Conservation (phyloP, 1,140 invertebrate species). For the Phenacoccus solenopsis region DNA sequence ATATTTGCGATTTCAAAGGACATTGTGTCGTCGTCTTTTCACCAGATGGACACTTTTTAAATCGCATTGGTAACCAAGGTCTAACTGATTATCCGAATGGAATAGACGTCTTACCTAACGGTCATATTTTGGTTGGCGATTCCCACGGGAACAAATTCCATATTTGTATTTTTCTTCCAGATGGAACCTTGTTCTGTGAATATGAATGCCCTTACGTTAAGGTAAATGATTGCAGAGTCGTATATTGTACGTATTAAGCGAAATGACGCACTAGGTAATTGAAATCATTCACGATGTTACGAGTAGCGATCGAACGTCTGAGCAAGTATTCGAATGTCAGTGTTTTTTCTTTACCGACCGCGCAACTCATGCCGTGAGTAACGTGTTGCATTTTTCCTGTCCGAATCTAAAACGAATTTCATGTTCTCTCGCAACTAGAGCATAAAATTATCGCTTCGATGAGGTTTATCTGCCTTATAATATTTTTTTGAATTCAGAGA, state of each 20-base stretch:
- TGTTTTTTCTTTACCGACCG: too few species aligned
- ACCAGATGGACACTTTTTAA: constrained; percentile 77
- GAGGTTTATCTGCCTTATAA: too few species aligned
- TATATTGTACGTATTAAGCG: too few species aligned
- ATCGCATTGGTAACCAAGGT: constrained; percentile 86
- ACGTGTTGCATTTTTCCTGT: too few species aligned
- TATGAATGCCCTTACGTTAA: constrained; percentile 95
- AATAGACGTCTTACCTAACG: constrained; percentile 91
- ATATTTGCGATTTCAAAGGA: constrained; percentile 95
- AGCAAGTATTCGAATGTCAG: too few species aligned
- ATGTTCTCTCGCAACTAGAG: too few species aligned
- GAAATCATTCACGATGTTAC: neutral
- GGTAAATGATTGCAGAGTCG: constrained; percentile 47
- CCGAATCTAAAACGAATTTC: too few species aligned
- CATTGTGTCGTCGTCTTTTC: constrained; percentile 93
- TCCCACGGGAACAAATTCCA: constrained; percentile 96
- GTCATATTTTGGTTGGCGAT: constrained; percentile 90
- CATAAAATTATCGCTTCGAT: too few species aligned
- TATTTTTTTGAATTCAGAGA: too few species aligned
- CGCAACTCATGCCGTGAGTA: too few species aligned
- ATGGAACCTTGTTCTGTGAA: constrained; percentile 76
- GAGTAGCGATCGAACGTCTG: too few species aligned
- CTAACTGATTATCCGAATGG: constrained; percentile 95
- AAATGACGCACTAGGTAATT: too few species aligned
- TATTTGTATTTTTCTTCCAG: constrained; percentile 81